Percentiles rank a stretch among this genome's conserved stretches.
Conservation (phyloP, 1,140 invertebrate genomes). For the Drosophila neocordata region DNA sequence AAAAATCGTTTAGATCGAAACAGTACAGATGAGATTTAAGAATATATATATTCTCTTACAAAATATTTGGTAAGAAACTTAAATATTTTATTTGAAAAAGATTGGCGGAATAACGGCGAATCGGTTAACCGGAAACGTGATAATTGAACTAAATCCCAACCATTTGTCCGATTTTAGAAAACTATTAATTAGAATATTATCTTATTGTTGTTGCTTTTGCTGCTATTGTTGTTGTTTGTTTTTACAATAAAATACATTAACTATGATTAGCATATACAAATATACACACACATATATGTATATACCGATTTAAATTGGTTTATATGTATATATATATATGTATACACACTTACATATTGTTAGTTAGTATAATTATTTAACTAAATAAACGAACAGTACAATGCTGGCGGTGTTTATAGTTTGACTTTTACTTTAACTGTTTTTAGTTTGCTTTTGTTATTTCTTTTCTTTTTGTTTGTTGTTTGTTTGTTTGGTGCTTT, state of each 20-base stretch:
- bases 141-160: not conserved
- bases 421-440: not conserved
- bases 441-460: not conserved
- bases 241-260: slow-evolving; percentile 6
- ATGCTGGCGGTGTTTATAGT: slow-evolving; percentile 46
- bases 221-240: not conserved
- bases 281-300: not conserved
- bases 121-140: too few relatives aligned
- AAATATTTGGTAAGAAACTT: too few relatives aligned
- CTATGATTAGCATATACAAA: not conserved
- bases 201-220: not conserved
- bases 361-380: slow-evolving; percentile 20
- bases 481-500: slow-evolving; percentile 23
- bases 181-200: slow-evolving; percentile 1
- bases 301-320: not conserved
- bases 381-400: slow-evolving; percentile 28
- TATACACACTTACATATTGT: not conserved
- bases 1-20: too few relatives aligned
- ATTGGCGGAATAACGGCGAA: not conserved
- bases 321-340: not conserved
- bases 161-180: not conserved
- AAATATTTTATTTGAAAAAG: too few relatives aligned
- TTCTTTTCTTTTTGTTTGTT: not conserved
- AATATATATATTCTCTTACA: too few relatives aligned
- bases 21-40: too few relatives aligned